Base-by-base conservation (phyloP, 1,140 invertebrate species). In the Centruroides sculpturatus region DNA sequence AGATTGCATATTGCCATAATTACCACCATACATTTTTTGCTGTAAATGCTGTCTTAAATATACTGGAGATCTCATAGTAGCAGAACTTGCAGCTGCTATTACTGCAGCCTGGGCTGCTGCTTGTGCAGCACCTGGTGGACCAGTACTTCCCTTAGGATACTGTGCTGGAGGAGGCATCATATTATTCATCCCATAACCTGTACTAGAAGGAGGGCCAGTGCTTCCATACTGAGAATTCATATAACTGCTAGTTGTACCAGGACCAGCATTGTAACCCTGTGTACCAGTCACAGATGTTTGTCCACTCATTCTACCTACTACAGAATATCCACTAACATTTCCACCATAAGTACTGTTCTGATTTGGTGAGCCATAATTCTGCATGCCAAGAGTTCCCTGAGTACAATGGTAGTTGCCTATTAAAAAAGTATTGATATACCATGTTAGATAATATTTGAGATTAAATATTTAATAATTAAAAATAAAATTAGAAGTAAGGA, bases 1-100 rank as follows among this genome's bases (percentile, higher is more conserved):
- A 41, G 41, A 8, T 41, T 41, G 41, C 59, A 64, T 60, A 64
- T 60, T 63, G 59, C 59, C 54, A 60, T 63, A 66, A n/a, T 36
- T 59, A 23, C 59, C 57, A 10, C 59, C 55, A 54, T 66, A 67
- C 35, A 66, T 63, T 47, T 65, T 64, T 54, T 69, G 70, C 59
- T 76, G 73, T 41, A 76, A 68, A 74, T 85, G 83, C 66, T 84
- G 82, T 70, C 84, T 83, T 69, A 85, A 74, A 77, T 84, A 84
- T 35, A 72, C 80, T 76, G 66, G 62, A 52, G 63, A 62, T 35
- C 63, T 62, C 57, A 61, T 63, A 46, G 52, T 46, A n/a, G 52
- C 66, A 10, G 69, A 65, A n/a, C 69, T 66, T n/a, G 75, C 72
- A 35, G 73, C 72, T 57, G 72, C 69, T 63, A 76, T 68, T 3